Evolutionary conservation across 2,888 invertebrate genomes (phyloP).

Genomic region (Tupiocoris notatus): DNA sequence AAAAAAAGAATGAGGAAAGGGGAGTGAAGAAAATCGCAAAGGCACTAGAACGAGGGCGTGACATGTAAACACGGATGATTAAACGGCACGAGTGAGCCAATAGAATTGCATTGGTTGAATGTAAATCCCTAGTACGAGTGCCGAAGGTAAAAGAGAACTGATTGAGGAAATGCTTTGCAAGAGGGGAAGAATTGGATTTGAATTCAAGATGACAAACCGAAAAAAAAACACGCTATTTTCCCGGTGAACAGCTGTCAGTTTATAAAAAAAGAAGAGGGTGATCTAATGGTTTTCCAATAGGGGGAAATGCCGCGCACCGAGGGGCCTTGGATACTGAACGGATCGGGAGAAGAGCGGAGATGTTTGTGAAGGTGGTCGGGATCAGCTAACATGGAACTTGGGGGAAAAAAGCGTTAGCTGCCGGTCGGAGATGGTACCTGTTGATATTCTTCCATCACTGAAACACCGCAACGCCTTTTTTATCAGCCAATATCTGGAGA

Average conservation of each 20-base stretch:
- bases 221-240: slow-evolving; percentile 44
- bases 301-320: slow-evolving; percentile 25
- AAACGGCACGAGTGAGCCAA: slow-evolving; percentile 39
- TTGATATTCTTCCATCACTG: slow-evolving; percentile 28
- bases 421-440: slow-evolving; percentile 22
- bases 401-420: neutral
- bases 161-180: slow-evolving; percentile 42
- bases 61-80: slow-evolving; percentile 41
- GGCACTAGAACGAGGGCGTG: slow-evolving; percentile 23
- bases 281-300: slow-evolving; percentile 43
- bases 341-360: neutral
- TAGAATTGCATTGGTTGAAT: slow-evolving; percentile 41
- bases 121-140: slow-evolving; percentile 30
- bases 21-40: slow-evolving; percentile 21
- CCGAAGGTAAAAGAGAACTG: slow-evolving; percentile 39
- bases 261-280: slow-evolving; percentile 34
- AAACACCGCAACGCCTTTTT: slow-evolving; percentile 7
- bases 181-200: slow-evolving; percentile 41
- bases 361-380: slow-evolving; percentile 3
- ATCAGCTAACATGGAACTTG: slow-evolving; percentile 17
- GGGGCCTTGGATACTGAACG: slow-evolving; percentile 8
- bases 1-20: neutral
- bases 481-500: slow-evolving; percentile 37
- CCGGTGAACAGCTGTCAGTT: slow-evolving; percentile 43
- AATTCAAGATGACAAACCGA: slow-evolving; percentile 43